Percentiles rank a stretch among this genome's conserved stretches.
These are phyloP conservation scores for Macrobrachium rosenbergii DNA, from an alignment of 1,140 invertebrate species.

Conservation along the genomic window DNA sequence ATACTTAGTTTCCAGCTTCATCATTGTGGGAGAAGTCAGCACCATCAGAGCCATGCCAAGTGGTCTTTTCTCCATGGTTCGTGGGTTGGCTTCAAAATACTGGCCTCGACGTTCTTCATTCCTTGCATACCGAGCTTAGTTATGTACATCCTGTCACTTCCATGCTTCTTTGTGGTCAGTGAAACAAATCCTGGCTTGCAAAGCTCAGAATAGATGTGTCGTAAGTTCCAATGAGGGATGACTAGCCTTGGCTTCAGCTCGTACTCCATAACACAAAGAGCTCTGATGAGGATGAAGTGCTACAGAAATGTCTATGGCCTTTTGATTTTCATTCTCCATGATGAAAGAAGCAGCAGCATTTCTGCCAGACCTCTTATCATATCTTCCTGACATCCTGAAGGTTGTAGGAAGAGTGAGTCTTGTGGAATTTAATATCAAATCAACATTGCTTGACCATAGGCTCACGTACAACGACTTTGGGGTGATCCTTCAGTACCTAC, in stretches of 20 bases:
- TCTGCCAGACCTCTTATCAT: neutral
- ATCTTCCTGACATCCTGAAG: neutral
- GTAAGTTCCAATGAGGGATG: neutral
- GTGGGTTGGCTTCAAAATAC: neutral
- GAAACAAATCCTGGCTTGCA: neutral
- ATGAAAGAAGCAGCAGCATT: neutral
- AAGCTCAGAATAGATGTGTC: too few species aligned
- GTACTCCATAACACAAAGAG: neutral
- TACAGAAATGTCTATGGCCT: too few species aligned
- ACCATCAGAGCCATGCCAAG: neutral
- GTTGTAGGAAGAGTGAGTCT: neutral
- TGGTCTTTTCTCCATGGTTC: neutral
- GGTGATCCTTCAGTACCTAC: slow-evolving; percentile 2
- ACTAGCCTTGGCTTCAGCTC: neutral
- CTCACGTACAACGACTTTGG: neutral
- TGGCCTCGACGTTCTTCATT: slow-evolving; percentile 13
- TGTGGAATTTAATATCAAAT: slow-evolving; percentile 11
- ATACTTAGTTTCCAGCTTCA: slow-evolving; percentile 23
- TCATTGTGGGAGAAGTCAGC: slow-evolving; percentile 2
- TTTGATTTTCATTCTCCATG: neutral
- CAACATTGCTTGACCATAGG: neutral
- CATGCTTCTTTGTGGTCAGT: slow-evolving; percentile 6
- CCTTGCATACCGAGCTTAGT: neutral
- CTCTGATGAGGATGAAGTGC: too few species aligned
- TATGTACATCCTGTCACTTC: neutral